phyloP scores from a whole-genome alignment of 2,888 invertebrate species.

The Hirtodrosophila confusa region DNA sequence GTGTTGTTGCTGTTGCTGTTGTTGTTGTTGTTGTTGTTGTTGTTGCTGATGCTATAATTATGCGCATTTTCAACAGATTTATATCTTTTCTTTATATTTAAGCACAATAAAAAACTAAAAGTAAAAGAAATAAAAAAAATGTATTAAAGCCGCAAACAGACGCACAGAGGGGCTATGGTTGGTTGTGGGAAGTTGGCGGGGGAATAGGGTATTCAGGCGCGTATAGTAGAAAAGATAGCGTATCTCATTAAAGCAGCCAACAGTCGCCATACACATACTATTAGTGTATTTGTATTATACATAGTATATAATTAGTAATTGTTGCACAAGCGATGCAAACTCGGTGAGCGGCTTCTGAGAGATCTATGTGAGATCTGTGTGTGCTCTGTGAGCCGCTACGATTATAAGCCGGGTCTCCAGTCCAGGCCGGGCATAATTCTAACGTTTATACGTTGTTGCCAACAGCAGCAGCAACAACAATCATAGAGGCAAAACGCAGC shows the following conservation, averaged over 20 bases:
- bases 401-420: conserved; percentile 35
- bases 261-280: conserved; percentile 36
- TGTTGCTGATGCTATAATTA: conserved; percentile 55
- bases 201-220: conserved; percentile 38
- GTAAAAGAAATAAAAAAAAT: conserved; percentile 28
- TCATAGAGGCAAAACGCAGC: conserved; percentile 52
- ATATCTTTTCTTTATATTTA: conserved; percentile 66
- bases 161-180: conserved; percentile 25
- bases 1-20: conserved; percentile 42
- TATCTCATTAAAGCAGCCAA: conserved; percentile 66
- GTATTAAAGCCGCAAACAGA: conserved; percentile 26
- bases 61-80: conserved; percentile 76
- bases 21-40: conserved; percentile 14
- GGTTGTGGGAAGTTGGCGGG: no score
- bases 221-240: conserved; percentile 57
- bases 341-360: conserved; percentile 46
- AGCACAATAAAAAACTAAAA: conserved; percentile 62
- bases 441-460: conserved; percentile 43
- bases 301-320: conserved; percentile 81
- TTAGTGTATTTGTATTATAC: conserved; percentile 22
- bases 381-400: conserved; percentile 3
- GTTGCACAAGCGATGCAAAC: conserved; percentile 78
- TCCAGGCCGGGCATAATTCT: conserved; percentile 46
- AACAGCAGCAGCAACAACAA: conserved; percentile 17
- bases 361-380: not conserved